phyloP scores from a whole-genome alignment of 1,140 invertebrate genomes.

The Bombus soroeensis region DNA sequence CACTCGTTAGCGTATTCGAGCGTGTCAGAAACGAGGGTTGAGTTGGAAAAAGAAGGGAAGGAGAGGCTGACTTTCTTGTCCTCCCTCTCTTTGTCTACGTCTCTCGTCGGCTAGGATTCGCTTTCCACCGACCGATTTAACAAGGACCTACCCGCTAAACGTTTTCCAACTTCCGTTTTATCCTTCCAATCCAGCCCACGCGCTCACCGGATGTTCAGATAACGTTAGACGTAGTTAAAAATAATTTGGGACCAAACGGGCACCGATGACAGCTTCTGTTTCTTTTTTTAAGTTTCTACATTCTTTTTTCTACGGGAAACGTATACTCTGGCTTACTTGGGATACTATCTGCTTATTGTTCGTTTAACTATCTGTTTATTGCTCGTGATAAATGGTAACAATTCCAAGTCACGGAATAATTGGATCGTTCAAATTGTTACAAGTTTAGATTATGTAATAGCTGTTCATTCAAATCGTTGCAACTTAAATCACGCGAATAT shows the following conservation, averaged over 20 bases:
- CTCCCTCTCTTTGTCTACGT: neutral
- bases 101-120: neutral
- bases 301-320: no score
- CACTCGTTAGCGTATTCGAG: constrained; percentile 61
- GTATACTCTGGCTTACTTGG: no score
- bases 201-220: neutral
- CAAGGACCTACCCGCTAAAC: constrained; percentile 15
- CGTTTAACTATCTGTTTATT: no score
- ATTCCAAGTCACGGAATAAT: no score
- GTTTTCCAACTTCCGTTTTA: neutral
- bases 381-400: no score
- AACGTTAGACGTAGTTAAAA: constrained; percentile 19
- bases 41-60: neutral
- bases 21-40: constrained; percentile 22
- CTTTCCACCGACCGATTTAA: constrained; percentile 43
- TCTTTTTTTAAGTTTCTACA: neutral
- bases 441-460: no score
- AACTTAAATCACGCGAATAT: no score
- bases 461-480: no score
- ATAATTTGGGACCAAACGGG: neutral
- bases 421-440: no score
- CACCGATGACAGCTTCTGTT: neutral
- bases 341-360: no score
- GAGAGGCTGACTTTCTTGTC: constrained; percentile 32
- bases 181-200: neutral